A percentile compares a stretch with the other conserved stretches of the same genome.
These are phyloP conservation scores for Latrodectus geometricus DNA, from an alignment of 1,140 invertebrate genomes.

Conservation along the genomic window DNA sequence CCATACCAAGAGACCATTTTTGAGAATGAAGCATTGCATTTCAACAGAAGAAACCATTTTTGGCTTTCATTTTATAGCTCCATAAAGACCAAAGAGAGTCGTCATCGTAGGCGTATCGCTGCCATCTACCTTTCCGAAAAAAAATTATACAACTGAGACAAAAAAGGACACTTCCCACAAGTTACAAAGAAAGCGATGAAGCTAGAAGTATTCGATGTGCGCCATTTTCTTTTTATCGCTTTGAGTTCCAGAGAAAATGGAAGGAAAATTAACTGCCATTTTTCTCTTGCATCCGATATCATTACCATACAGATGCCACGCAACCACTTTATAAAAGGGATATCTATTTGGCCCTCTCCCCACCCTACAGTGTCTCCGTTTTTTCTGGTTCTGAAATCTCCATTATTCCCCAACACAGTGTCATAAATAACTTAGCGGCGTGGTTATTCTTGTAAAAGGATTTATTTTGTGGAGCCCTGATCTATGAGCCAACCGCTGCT, in stretches of 20 bases:
- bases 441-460: slow-evolving; percentile 28
- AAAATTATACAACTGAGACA: background rate
- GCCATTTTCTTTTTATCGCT: background rate
- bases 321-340: slow-evolving; percentile 1
- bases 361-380: background rate
- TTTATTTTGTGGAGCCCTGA: slow-evolving; percentile 30
- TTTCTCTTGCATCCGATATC: background rate
- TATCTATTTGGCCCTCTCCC: background rate
- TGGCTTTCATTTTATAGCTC: background rate
- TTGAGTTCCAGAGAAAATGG: slow-evolving; percentile 11
- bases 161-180: background rate
- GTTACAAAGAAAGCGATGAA: background rate
- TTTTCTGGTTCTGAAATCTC: background rate
- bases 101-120: background rate
- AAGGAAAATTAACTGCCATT: slow-evolving; percentile 4
- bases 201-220: background rate
- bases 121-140: background rate
- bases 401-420: background rate
- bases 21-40: no score
- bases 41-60: no score
- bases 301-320: slow-evolving; percentile 6
- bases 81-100: background rate
- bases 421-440: slow-evolving; percentile 25
- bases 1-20: no score
- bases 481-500: slow-evolving; percentile 19